Percentiles rank a stretch among this genome's conserved stretches.
Evolutionary conservation across 1,140 invertebrate genomes (phyloP).

Genomic region (Metopolophium dirhodum): DNA sequence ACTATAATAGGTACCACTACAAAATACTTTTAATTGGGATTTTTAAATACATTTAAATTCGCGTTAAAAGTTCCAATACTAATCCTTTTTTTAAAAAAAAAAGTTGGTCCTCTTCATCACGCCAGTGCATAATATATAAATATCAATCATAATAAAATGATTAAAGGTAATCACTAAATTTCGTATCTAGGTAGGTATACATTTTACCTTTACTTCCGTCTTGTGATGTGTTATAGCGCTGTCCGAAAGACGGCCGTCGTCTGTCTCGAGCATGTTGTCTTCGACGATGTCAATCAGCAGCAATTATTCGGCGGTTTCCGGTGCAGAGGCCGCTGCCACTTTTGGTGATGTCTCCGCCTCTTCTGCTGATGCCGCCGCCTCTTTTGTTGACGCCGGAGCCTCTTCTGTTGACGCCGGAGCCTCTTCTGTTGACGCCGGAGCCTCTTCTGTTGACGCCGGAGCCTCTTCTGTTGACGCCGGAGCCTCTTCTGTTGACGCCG

Average conservation of each 20-base stretch:
- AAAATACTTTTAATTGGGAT: background rate
- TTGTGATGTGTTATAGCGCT: background rate
- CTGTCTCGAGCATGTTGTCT: background rate
- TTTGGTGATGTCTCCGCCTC: too few relatives aligned
- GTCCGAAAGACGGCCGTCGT: background rate
- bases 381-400: too few relatives aligned
- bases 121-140: background rate
- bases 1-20: too few relatives aligned
- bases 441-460: too few relatives aligned
- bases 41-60: background rate
- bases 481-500: too few relatives aligned
- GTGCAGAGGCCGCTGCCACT: background rate
- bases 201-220: background rate
- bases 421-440: too few relatives aligned
- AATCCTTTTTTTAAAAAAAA: background rate
- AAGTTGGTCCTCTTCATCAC: background rate
- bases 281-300: background rate
- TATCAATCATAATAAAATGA: background rate
- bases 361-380: too few relatives aligned
- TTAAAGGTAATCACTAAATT: background rate
- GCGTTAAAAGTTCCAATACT: too few relatives aligned
- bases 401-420: too few relatives aligned
- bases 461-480: too few relatives aligned
- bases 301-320: background rate
- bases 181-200: background rate